Conservation (phyloP, 2,888 invertebrate genomes). For the Lathronympha strigana region DNA sequence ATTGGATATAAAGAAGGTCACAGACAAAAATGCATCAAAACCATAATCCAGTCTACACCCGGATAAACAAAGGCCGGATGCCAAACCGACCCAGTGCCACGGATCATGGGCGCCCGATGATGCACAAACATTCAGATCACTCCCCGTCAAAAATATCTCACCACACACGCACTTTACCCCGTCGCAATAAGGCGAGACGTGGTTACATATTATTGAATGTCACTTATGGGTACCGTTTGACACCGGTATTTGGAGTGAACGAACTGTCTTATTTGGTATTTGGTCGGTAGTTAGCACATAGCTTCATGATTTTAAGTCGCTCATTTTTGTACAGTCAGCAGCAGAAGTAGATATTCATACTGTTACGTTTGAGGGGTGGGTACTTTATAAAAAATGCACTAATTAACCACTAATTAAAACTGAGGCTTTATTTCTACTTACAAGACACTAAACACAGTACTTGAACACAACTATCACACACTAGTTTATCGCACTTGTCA, state of each 20-base stretch:
- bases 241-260: conserved; percentile 34
- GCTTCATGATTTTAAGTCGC: neutral
- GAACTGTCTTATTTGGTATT: conserved; percentile 26
- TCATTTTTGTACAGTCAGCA: no score
- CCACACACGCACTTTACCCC: neutral
- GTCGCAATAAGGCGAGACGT: neutral
- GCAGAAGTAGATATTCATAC: no score
- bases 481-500: no score
- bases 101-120: conserved; percentile 12
- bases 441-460: no score
- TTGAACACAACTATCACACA: no score
- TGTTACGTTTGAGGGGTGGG: no score
- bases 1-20: no score
- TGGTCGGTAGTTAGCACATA: neutral
- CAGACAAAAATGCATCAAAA: neutral
- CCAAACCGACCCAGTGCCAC: conserved; percentile 19
- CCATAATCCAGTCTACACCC: neutral
- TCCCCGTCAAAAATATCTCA: neutral
- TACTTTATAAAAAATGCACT: no score
- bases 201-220: conserved; percentile 9
- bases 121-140: conserved; percentile 18
- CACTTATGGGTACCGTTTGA: conserved; percentile 24
- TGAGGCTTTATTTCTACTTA: no score
- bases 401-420: no score
- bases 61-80: conserved; percentile 35